Evolutionary conservation across 2,113 vertebrate genomes (phyloP), one percentile per base, ranked within the genome.

Genomic region (Megalops atlanticus): DNA sequence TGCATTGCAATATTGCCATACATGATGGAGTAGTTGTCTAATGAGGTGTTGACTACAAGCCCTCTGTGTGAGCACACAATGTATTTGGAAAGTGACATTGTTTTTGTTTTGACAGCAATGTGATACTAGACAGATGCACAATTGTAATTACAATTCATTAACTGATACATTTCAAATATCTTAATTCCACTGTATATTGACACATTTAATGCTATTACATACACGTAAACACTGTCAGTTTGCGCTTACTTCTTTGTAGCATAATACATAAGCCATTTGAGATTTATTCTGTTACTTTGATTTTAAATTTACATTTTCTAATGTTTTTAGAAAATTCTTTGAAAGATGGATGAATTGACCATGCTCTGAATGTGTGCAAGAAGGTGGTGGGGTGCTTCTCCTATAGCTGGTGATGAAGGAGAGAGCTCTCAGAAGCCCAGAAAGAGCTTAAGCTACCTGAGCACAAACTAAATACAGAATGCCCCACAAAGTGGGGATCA

Each of bases 371-470:
- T 16, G 0, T 38, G 2, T 80, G 45, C 69, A 80, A 80, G 24
- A 80, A 70, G 45, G 16, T 80, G 43, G 79, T 73, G 35, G 71
- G 79, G 35, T 41, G 33, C 12, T 80, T 52, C 41, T 73, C 40
- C 41, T 80, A 52, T 38, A 72, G 78, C 64, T 79, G 71, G 71
- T 38, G 71, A 15, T 15, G 31, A 0, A 76, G 45, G 41, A 47
- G 18, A 40, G 74, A 43, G 41, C 40, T 75, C 18, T 21, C 74
- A 12, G 39, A 47, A 14, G 74, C 41, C 4, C 41, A 47, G 33
- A 47, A 2, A 14, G 41, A 76, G 41, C 74, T 45, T 10, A 43
- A 76, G 74, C 21, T 47, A 16, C 41, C 41, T 39, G 41, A 76
- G 15, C 74, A 76, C 39, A 39, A 12, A 24, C 74, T 76, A 14